These are phyloP conservation scores for Planococcus citri DNA, from an alignment of 1,140 invertebrate species.

Conservation along the genomic window DNA sequence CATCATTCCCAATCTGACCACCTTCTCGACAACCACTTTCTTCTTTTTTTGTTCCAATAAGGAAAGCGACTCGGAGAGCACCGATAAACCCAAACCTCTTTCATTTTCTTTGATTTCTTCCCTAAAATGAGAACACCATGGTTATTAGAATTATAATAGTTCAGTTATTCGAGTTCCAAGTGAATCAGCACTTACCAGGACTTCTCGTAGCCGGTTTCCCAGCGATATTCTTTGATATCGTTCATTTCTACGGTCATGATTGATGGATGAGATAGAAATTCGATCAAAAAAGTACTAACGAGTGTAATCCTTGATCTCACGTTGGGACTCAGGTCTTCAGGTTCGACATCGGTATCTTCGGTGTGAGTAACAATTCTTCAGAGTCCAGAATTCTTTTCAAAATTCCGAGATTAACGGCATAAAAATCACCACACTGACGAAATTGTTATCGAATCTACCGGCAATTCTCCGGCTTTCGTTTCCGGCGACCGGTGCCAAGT, in stretches of 20 bases:
- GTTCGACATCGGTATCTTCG: too few relatives aligned
- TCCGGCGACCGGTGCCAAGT: too few relatives aligned
- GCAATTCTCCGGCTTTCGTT: too few relatives aligned
- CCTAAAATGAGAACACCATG: slow-evolving; percentile 42
- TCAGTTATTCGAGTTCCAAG: slow-evolving; percentile 15
- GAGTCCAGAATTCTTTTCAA: too few relatives aligned
- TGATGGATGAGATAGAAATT: too few relatives aligned
- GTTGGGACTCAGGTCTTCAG: too few relatives aligned
- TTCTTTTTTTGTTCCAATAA: slow-evolving; percentile 78
- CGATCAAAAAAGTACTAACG: too few relatives aligned
- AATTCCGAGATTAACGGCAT: too few relatives aligned
- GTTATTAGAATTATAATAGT: background rate
- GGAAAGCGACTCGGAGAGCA: slow-evolving; percentile 32
- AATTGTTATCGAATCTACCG: too few relatives aligned
- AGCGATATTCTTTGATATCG: slow-evolving; percentile 85
- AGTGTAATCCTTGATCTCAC: too few relatives aligned
- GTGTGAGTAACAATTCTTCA: too few relatives aligned
- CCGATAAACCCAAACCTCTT: slow-evolving; percentile 75
- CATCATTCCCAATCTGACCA: slow-evolving; percentile 88
- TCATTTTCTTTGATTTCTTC: slow-evolving; percentile 95
- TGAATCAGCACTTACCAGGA: slow-evolving; percentile 57
- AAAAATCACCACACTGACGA: too few relatives aligned
- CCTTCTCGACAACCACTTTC: slow-evolving; percentile 61
- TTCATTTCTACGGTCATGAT: background rate
- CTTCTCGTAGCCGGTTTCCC: slow-evolving; percentile 95